Evolutionary conservation across 2,888 invertebrate genomes (phyloP), one percentile per base, ranked within the genome.

Genomic region (Eristalinus aeneus): DNA sequence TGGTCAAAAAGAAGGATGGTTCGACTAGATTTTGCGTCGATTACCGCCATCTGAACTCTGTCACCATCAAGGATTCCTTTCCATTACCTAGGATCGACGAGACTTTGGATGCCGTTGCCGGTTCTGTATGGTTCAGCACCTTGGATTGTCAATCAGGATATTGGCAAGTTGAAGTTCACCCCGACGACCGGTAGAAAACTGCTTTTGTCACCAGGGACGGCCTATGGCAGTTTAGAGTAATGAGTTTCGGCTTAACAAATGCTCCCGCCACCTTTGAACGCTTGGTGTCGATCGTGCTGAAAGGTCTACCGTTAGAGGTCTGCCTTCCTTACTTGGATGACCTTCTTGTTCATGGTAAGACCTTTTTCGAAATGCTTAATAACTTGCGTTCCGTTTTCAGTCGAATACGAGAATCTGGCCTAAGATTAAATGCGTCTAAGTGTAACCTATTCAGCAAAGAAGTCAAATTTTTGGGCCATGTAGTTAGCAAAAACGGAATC

Each of bases 51-150:
- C 39, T 81, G 23, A 75, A 69, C 39, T 20, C 27, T 1, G 68
- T 74, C 20, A 68, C 63, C n/a, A 69, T 56, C 27, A 80, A 63
- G 23, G 75, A 81, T 20, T 63, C 69, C 2, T 82, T 63, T 36
- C 75, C 75, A 1, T 8, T 82, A 16, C 76, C 76, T 10, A 58
- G 69, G 11, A 80, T 76, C 31, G 80, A 85, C n/a, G 85, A 83
- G 32, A 68, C 58, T 10, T 54, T 80, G n/a, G 75, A 73, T 20
- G 3, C 56, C 0, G 54, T 75, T n/a, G 32, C 46, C 0, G 68
- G 53, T 6, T 60, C 71, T 1, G 65, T 11, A 11, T 72, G 64
- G 58, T 76, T 54, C 22, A 67, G 67, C 23, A 58, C 73, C 11
- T 4, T 79, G 6, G 73, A 79, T 31, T 73, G 46, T 22, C 72